Evolutionary conservation across 2,888 invertebrate genomes (phyloP), one percentile per base, ranked within the genome.

Genomic region (Agriopis leucophaearia): DNA sequence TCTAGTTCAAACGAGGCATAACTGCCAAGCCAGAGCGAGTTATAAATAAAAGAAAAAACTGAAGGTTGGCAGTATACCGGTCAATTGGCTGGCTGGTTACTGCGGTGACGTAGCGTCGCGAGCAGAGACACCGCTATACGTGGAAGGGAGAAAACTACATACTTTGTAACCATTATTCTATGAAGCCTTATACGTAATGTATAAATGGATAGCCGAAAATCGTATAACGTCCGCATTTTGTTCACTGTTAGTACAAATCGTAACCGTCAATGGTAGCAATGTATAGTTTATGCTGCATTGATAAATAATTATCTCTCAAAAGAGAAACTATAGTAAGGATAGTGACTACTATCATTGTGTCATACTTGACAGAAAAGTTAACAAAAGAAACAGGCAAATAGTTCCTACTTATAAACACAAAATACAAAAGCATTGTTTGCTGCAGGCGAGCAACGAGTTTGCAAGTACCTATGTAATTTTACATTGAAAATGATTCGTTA

Each of bases 31-130:
- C 89, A 85, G 84, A 91, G 91, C 92, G 88, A 91, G 92, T 90
- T 92, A 92, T 90, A 93, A 92, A 92, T 92, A 92, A 93, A 91
- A 90, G 86, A 92, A 93, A 74, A 92, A 93, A 93, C 92, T 92
- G 93, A 93, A 94, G 93, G 93, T 92, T 94, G 92, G 88, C 92
- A 86, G 89, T 92, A 91, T 91, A 92, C 93, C 90, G 94, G 94
- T 92, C 93, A 93, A 92, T 92, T 91, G 94, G 92, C 89, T 92
- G 91, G 90, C 90, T 92, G 91, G 92, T 92, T 91, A 89, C 89
- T 91, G 91, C 91, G 89, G 85, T 93, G 93, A 94, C 94, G 94
- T 90, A 88, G 85, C 82, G 79, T 75, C 70, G 75, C 87, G 76
- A 84, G 81, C 83, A 82, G 82, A 78, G 86, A 82, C 85, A 84